phyloP scores from a whole-genome alignment of 2,113 vertebrate genomes.

The Sardina pilchardus region DNA sequence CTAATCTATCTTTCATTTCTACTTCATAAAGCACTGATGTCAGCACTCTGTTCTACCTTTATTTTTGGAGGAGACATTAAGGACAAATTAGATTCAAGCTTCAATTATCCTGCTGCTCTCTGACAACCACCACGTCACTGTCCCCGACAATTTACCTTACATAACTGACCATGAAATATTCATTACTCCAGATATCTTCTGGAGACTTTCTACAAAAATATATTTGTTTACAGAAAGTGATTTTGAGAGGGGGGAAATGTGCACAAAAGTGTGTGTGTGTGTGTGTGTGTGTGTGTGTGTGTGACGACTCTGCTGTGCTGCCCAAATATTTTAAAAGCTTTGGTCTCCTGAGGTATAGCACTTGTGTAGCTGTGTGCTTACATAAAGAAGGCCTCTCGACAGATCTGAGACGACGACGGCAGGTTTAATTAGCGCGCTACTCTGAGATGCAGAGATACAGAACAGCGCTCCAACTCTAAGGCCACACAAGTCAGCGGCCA shows the following conservation, averaged over 20 bases:
- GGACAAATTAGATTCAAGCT: constrained; percentile 21
- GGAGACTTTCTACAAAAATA: not conserved
- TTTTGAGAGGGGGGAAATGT: not conserved
- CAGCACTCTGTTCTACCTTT: constrained; percentile 23
- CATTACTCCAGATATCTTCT: constrained; percentile 30
- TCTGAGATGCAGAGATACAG: too few relatives aligned
- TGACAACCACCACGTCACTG: not conserved
- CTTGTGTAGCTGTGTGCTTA: not conserved
- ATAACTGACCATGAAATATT: constrained; percentile 30
- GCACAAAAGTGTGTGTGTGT: not conserved
- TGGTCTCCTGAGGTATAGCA: not conserved
- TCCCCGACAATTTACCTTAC: constrained; percentile 30
- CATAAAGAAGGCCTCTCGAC: too few relatives aligned
- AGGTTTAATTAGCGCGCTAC: too few relatives aligned
- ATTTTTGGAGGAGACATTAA: constrained; percentile 15
- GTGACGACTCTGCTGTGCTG: not conserved
- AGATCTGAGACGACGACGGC: too few relatives aligned
- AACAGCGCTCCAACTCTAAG: too few relatives aligned
- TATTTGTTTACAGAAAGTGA: not conserved
- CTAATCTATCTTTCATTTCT: constrained; percentile 26
- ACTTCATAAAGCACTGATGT: constrained; percentile 18
- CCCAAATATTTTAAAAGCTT: not conserved
- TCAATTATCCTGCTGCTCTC: constrained; percentile 21
- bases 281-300: too few relatives aligned
- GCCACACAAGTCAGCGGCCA: too few relatives aligned